A percentile compares a stretch with the other conserved stretches of the same genome.
phyloP scores from a whole-genome alignment of 2,797 vertebrate genomes.

The Micropoecilia bifurca region DNA sequence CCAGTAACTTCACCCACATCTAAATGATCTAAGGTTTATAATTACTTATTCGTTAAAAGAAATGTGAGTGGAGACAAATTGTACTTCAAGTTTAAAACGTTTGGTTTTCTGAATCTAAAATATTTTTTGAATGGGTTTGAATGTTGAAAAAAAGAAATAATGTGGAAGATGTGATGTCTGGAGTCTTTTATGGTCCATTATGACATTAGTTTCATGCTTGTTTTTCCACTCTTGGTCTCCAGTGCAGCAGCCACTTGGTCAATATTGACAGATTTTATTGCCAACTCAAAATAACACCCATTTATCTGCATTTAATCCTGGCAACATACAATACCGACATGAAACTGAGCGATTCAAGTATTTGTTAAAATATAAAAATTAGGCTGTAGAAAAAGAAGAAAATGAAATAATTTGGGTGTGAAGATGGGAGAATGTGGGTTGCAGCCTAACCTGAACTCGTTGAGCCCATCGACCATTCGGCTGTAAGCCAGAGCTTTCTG shows the following conservation, averaged over 20 bases:
- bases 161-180: not conserved
- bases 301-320: not conserved
- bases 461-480: slow-evolving; percentile 95
- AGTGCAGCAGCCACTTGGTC: not conserved
- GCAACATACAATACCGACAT: not conserved
- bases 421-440: slow-evolving; percentile 11
- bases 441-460: slow-evolving; percentile 92
- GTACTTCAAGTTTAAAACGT: not conserved
- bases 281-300: slow-evolving; percentile 4
- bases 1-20: not conserved
- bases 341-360: not conserved
- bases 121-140: not conserved
- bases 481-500: slow-evolving; percentile 94
- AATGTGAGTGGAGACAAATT: not conserved
- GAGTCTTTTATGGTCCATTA: not conserved
- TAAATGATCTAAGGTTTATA: not conserved
- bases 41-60: not conserved
- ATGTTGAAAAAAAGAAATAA: not conserved
- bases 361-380: not conserved
- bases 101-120: not conserved
- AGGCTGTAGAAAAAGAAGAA: not conserved
- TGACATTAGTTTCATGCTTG: not conserved
- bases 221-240: not conserved
- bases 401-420: not conserved
- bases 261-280: slow-evolving; percentile 5